Evolutionary conservation across 2,113 vertebrate species (phyloP).

Genomic region (Arothron firmamentum): DNA sequence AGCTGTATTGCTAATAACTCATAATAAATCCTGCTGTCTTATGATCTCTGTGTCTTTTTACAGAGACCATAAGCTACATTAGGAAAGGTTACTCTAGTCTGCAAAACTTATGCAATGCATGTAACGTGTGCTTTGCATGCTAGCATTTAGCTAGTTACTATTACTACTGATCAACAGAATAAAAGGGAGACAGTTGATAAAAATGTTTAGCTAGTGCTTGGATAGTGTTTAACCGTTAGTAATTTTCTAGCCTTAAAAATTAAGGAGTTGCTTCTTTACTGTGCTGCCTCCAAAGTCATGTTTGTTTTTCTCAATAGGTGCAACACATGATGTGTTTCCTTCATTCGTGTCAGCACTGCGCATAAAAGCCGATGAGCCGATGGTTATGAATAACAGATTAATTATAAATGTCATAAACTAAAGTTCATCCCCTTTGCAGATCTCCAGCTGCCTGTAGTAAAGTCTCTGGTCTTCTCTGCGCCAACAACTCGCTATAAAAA

Average conservation of each 20-base stretch:
- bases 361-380: constrained; percentile 33
- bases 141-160: too few relatives aligned
- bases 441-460: constrained; percentile 2
- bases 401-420: constrained; percentile 39
- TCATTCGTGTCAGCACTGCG: constrained; percentile 6
- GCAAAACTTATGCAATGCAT: not conserved
- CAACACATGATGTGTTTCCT: constrained; percentile 16
- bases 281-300: not conserved
- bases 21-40: too few relatives aligned
- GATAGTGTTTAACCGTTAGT: not conserved
- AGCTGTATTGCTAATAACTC: too few relatives aligned
- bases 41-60: too few relatives aligned
- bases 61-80: too few relatives aligned
- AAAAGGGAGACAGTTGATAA: too few relatives aligned
- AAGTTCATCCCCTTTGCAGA: constrained; percentile 17
- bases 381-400: constrained; percentile 18
- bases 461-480: not conserved
- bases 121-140: not conserved
- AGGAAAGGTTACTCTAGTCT: too few relatives aligned
- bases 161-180: too few relatives aligned
- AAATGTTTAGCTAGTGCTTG: too few relatives aligned
- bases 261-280: not conserved
- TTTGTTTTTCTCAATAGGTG: constrained; percentile 7
- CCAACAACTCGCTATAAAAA: not conserved
- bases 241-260: not conserved